Conservation (phyloP, 2,113 vertebrate species). For the Gallinago undulata region DNA sequence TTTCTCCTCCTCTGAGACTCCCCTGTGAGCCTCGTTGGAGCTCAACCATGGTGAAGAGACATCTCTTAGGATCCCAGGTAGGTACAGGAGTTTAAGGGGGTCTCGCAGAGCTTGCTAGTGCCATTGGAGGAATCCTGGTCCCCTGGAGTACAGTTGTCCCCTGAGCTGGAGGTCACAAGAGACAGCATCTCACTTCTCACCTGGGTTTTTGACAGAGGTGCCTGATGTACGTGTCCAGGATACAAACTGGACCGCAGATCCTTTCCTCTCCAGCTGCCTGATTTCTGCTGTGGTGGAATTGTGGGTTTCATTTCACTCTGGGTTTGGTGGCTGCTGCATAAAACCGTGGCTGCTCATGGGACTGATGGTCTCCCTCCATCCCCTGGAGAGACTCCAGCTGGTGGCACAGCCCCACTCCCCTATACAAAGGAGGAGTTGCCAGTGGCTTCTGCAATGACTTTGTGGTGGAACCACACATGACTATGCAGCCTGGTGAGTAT, state of each 20-base stretch:
- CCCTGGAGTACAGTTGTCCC: no score
- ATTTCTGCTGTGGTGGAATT: background rate
- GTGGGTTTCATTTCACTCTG: background rate
- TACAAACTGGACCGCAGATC: background rate
- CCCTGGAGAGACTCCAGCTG: background rate
- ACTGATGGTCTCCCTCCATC: fast-evolving
- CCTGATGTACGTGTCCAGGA: background rate
- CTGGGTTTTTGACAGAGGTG: background rate
- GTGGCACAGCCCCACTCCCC: background rate
- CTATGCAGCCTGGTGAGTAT: background rate
- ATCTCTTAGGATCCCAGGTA: background rate
- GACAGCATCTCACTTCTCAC: background rate
- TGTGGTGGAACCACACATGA: background rate
- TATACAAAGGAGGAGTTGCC: background rate
- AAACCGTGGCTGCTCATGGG: background rate
- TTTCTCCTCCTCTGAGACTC: background rate
- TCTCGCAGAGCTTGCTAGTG: background rate
- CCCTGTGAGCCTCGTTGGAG: background rate
- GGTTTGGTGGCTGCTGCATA: background rate
- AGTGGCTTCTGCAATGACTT: background rate
- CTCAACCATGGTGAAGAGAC: background rate
- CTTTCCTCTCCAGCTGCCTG: background rate
- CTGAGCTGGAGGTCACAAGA: background rate
- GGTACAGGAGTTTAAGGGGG: fast-evolving
- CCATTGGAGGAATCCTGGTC: no score